Evolutionary conservation across 2,797 vertebrate genomes (phyloP).

Genomic region (Hipposideros larvatus): DNA sequence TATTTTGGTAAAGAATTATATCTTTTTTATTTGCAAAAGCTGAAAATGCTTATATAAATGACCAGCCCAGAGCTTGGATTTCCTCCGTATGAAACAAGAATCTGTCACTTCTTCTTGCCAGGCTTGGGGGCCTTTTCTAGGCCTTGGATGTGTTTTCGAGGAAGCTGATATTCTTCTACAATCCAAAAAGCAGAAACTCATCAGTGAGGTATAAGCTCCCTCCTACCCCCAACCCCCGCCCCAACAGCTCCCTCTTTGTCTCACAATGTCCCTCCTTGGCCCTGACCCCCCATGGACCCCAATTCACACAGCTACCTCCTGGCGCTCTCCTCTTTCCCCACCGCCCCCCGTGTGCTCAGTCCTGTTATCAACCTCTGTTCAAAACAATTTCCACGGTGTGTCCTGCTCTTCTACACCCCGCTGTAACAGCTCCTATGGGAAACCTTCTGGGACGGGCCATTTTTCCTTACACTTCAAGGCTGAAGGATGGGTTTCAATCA

Average conservation of each 20-base stretch:
- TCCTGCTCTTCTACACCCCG: neutral
- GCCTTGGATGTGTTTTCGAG: slow-evolving; percentile 94
- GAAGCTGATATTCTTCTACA: slow-evolving; percentile 96
- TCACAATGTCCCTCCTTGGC: neutral
- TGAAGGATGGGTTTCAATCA: neutral
- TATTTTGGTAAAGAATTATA: slow-evolving; percentile 80
- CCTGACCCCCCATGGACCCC: fast-evolving
- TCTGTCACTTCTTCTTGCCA: slow-evolving; percentile 93
- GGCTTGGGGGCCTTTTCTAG: slow-evolving; percentile 94
- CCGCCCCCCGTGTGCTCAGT: neutral
- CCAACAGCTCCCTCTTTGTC: neutral
- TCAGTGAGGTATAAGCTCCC: slow-evolving; percentile 21
- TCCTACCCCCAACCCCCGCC: neutral
- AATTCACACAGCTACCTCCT: neutral
- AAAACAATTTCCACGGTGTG: neutral
- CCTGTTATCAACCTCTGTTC: neutral
- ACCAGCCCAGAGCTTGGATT: slow-evolving; percentile 66
- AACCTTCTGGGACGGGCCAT: too few species aligned
- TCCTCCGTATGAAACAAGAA: neutral
- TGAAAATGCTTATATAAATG: slow-evolving; percentile 71
- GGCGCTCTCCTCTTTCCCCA: neutral
- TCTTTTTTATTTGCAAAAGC: slow-evolving; percentile 78
- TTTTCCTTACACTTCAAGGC: neutral
- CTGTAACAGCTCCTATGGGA: neutral
- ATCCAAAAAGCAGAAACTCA: slow-evolving; percentile 77